Evolutionary conservation across 1,140 invertebrate species (phyloP), one percentile per base, ranked within the genome.

Genomic region (Solenopsis invicta): DNA sequence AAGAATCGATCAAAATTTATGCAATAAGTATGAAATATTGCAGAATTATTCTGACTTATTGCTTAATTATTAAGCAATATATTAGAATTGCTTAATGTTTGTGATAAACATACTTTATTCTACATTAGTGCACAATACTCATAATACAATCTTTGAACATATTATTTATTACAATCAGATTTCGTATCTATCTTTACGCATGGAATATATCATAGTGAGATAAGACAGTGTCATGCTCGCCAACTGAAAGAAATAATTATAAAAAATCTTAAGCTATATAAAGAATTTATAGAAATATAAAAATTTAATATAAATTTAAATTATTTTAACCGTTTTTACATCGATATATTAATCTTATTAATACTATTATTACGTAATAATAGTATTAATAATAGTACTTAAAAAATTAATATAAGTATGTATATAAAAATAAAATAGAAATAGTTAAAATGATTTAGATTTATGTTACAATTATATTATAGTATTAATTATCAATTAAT

Each of bases 141-240:
- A 59, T 18, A 18, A 61, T 45, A n/a, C 29, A 76, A 9, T 29
- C 45, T 76, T 16, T 29, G 29, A 24, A 18, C 24, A 48, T 24
- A 61, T 50, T 16, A 4, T 45, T 6, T 24, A 61, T 13, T 24
- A 76, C 16, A 24, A 50, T 45, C 54, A 16, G 24, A 45, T 21
- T 21, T 9, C 18, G 2, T 21, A 9, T 45, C 37, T 78, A 12
- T 5, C 0, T 77, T 24, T 62, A 64, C 59, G 59, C 6, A 64
- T 59, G 6, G 75, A 50, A 64, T 78, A 78, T 50, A 78, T 50
- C 61, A 78, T 59, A 16, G 59, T 64, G 24, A 78, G 75, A 34
- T 78, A 78, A 64, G 75, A 78, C 41, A 78, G 45, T 0, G 45
- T 64, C 10, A 78, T n/a, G 34, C 59, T 78, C 2, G 45, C 12